Percentiles rank a stretch among this genome's conserved stretches.
Conservation (phyloP, 2,797 vertebrate genomes). For the Oryzias sinensis region DNA sequence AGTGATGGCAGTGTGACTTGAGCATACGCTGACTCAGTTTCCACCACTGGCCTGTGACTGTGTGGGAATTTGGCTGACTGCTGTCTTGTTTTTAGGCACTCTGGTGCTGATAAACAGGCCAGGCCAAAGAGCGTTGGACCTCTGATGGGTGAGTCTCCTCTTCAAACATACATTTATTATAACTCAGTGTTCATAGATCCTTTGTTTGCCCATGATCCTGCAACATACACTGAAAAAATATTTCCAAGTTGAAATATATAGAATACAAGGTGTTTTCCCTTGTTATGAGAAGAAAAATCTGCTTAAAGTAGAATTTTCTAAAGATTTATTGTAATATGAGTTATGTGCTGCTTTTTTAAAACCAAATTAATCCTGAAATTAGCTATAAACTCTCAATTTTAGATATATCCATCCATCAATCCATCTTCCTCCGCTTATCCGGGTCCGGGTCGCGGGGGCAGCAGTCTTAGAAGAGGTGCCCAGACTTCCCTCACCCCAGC, state of each 20-base stretch:
- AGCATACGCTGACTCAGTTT: constrained; percentile 64
- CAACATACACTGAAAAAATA: background rate
- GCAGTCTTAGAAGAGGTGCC: too few species aligned
- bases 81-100: constrained; percentile 65
- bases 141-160: constrained; percentile 60
- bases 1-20: constrained; percentile 53
- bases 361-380: too few species aligned
- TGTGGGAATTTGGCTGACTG: constrained; percentile 19
- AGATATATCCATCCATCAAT: too few species aligned
- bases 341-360: too few species aligned
- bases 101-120: constrained; percentile 41
- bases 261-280: background rate
- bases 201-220: background rate
- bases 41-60: constrained; percentile 38
- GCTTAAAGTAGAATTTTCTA: background rate
- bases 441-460: too few species aligned
- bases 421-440: too few species aligned
- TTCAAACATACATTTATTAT: background rate
- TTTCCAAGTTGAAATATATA: background rate
- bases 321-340: background rate
- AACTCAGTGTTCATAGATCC: background rate
- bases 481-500: too few species aligned
- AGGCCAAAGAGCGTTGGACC: constrained; percentile 56
- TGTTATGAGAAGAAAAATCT: background rate
- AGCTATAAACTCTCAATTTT: too few species aligned